Conservation (phyloP, 37 sponge, comb jelly and placozoan species). For the Spongilla lacustris region DNA sequence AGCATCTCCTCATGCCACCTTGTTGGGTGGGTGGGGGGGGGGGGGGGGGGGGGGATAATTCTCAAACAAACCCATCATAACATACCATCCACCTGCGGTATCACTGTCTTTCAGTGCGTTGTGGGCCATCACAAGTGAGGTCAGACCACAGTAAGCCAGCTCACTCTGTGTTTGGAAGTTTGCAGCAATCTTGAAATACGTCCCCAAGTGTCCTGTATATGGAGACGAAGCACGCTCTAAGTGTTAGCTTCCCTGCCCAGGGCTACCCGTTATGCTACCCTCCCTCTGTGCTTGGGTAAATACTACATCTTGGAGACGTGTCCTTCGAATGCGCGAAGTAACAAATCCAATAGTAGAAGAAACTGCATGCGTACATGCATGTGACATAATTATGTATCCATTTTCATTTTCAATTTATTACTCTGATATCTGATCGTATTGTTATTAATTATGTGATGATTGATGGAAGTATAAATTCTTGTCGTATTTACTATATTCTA, state of each 20-base stretch:
- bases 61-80: not conserved
- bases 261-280: not conserved
- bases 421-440: too few relatives aligned
- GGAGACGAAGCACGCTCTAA: not conserved
- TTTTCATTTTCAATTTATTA: too few relatives aligned
- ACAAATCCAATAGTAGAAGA: too few relatives aligned
- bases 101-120: not conserved
- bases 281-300: too few relatives aligned
- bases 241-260: too few relatives aligned
- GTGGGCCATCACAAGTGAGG: conserved; percentile 21
- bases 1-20: conserved; percentile 31
- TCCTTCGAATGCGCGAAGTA: too few relatives aligned
- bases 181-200: not conserved
- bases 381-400: too few relatives aligned
- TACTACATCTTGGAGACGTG: not conserved
- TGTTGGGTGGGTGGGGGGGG: not conserved
- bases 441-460: too few relatives aligned
- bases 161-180: conserved; percentile 30
- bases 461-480: too few relatives aligned
- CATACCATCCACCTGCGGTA: not conserved
- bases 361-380: too few relatives aligned
- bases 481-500: too few relatives aligned
- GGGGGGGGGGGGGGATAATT: not conserved
- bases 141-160: conserved; percentile 34
- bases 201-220: not conserved